Evolutionary conservation across 30 jellyfish, hydroid and myxozoan species (phyloP), one percentile per base, ranked within the genome.

Genomic region (Hydractinia symbiolongicarpus): DNA sequence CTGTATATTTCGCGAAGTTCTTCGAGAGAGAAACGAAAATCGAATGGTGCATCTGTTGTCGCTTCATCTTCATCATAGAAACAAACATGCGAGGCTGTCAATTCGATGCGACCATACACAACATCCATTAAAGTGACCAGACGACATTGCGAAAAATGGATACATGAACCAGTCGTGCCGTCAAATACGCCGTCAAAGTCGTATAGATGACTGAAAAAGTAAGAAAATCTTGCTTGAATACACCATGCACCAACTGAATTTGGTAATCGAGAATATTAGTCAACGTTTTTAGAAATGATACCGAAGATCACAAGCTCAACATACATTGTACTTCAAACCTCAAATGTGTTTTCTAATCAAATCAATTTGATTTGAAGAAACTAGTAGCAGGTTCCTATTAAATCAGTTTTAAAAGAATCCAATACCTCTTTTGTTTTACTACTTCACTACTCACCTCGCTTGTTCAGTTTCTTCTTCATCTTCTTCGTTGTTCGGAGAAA

Each of bases 1-100:
- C 84, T 83, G 82, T 91, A 94, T 81, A 91, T 70, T 54, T 91
- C 98, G 55, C 90, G 86, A 1, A 91, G 90, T 78, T 91, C 93
- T 40, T 86, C 96, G 54, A 90, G 85, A 10, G 93, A 73, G 79
- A 90, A 90, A 44, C 82, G 83, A 67, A 90, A 90, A 68, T 90
- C 97, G 68, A 84, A 79, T n/a, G 81, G 72, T 9, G 94, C 77
- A 54, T 90, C 95, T 9, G 67, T 83, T 20, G 85, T 64, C 8
- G 21, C 54, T 9, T n/a, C 14, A 9, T 56, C 52, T 71, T 86
- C 97, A 66, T 90, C 97, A 72, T 74, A 85, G 66, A 85, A 90
- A 62, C 94, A 79, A 72, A 90, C 75, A 51, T 90, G 95, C 8
- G 96, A 73, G 52, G 90, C 55, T 6, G 95, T 81, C 72, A 90